Conservation (phyloP, 2,113 vertebrate genomes). For the Nothobranchius furzeri region DNA sequence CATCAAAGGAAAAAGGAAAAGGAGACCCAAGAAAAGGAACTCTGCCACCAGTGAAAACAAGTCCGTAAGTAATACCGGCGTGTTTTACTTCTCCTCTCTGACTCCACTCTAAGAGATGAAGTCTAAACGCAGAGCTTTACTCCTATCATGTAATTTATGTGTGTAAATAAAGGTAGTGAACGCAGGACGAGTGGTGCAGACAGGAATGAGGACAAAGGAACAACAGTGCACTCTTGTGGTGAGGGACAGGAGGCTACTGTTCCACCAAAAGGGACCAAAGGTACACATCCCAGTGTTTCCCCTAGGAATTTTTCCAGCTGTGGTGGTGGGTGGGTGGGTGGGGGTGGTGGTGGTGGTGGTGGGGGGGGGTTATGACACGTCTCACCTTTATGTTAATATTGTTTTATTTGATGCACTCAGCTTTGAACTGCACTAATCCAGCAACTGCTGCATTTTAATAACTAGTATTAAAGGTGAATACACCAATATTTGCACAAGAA, state of each 20-base stretch:
- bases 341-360: too few species aligned
- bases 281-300: not conserved
- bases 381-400: too few species aligned
- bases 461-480: too few species aligned
- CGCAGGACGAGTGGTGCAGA: constrained; percentile 9
- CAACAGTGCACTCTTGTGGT: constrained; percentile 75
- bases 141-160: constrained; percentile 5
- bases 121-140: not conserved
- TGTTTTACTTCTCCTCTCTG: constrained; percentile 14
- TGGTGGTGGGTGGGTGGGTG: too few species aligned
- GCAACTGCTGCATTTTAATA: too few species aligned
- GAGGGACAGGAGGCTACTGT: constrained; percentile 20
- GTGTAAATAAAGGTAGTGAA: not conserved
- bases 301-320: too few species aligned
- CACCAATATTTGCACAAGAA: too few species aligned
- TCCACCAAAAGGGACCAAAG: constrained; percentile 34
- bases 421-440: too few species aligned
- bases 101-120: not conserved
- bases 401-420: too few species aligned
- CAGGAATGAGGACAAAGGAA: constrained; percentile 22
- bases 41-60: constrained; percentile 40
- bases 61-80: constrained; percentile 22
- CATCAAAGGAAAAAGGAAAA: constrained; percentile 39
- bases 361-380: too few species aligned
- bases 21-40: constrained; percentile 10